Base-by-base conservation (phyloP, 2,113 vertebrate species). In the Gopherus evgoodei region DNA sequence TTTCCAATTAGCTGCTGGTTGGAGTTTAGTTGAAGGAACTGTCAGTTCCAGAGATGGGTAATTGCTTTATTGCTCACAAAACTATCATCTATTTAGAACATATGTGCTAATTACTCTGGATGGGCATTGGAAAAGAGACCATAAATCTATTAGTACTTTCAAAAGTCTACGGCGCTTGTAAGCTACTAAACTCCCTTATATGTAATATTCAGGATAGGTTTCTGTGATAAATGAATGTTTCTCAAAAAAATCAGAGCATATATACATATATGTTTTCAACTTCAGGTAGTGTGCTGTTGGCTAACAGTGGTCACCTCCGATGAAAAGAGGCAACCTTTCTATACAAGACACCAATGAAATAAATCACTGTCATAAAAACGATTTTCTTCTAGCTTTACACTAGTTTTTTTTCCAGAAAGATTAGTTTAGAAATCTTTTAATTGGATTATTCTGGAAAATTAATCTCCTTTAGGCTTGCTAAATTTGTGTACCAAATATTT, bases 41-140 rank as follows among this genome's bases (percentile, higher is more conserved):
- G 99, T 99, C 99, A 99, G 98, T 98, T 98, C 98, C 97, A 98
- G 98, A 98, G 98, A 98, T 98, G 98, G 98, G 98, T 99, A 99
- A 99, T 99, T 99, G 99, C 98, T 99, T 99, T 99, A 99, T 99
- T 99, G 99, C 99, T 99, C 98, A 98, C 98, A 99, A 99, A 99
- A 99, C 99, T 99, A 98, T 98, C 98, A 98, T 99, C 98, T 99
- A 98, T 99, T 99, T 99, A 98, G 98, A 99, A 99, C 98, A 98
- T 98, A 99, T 98, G 99, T 99, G 99, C 99, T 99, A 99, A 99
- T 99, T 99, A 99, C 98, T 98, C 96, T 98, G 98, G 98, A 99
- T 98, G 98, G 98, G 98, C 98, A 97, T 98, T 95, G 97, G 98
- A 98, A 99, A 98, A 98, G 98, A 98, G 98, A 99, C 98, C 98